Evolutionary conservation across 2,888 invertebrate genomes (phyloP), one percentile per base, ranked within the genome.

Genomic region (Calliphora vomitoria): DNA sequence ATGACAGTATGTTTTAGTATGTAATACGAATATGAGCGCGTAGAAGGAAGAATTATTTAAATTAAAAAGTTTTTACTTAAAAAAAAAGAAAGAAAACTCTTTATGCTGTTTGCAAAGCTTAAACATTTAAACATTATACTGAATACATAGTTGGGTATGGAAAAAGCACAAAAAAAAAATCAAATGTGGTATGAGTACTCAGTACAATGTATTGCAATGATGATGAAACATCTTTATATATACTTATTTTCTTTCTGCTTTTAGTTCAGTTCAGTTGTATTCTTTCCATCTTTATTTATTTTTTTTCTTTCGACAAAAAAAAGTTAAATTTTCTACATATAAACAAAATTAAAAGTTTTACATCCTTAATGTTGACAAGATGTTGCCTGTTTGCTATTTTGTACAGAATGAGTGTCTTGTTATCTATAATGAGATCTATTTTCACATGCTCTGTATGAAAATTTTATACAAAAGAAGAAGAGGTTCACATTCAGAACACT

Each of bases 381-480:
- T 88, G 86, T 78, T 86, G 83, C 82, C 81, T 68, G 82, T 83
- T 83, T 85, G 82, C 79, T 78, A 71, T 83, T 83, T 64, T 82
- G 18, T 76, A 84, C 88, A 88, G 87, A 82, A 82, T 74, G 66
- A 89, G 89, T 88, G 88, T 85, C 89, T 90, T 89, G 89, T 90
- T 90, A 90, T 90, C 90, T 90, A 90, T 90, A 90, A 90, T 90
- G 90, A 90, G 90, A 90, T 90, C 90, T 85, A 87, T 89, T 89
- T 89, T 87, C 84, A 88, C 87, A 88, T 86, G 82, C 82, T 80
- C 44, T 44, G 25, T 47, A 64, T 80, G 69, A 76, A 85, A 64
- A 69, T 64, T 64, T 55, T 76, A 64, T 75, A 44, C 69, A 85
- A 85, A 81, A 81, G 66, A 62, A 62, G 20, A 81, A 81, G 75